phyloP scores from a whole-genome alignment of 1,140 invertebrate genomes.

The Leptinotarsa undecemlineata region DNA sequence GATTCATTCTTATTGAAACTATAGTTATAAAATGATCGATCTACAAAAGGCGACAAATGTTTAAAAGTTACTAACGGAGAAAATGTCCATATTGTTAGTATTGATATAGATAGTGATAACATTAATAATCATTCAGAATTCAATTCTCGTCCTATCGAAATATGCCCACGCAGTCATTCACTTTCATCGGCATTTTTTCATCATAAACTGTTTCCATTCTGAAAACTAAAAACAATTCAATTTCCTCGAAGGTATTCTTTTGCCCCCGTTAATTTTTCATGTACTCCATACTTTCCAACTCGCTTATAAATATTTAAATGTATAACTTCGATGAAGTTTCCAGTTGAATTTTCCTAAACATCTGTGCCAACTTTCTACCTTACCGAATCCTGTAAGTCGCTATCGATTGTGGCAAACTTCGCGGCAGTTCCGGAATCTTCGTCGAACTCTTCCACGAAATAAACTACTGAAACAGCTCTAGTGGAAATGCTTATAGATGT shows the following conservation, averaged over 20 bases:
- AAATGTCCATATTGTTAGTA: too few relatives aligned
- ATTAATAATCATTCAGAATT: too few relatives aligned
- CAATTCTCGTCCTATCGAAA: too few relatives aligned
- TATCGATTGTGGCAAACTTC: constrained; percentile 32
- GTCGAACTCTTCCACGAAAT: constrained; percentile 34
- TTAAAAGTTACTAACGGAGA: too few relatives aligned
- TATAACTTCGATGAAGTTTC: background rate
- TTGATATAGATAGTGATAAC: too few relatives aligned
- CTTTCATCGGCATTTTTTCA: too few relatives aligned
- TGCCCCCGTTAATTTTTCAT: background rate
- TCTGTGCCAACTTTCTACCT: constrained; percentile 20
- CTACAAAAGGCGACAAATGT: too few relatives aligned
- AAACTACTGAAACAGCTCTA: constrained; percentile 29
- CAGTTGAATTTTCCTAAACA: constrained; percentile 1
- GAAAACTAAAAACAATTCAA: too few relatives aligned
- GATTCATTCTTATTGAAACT: too few relatives aligned
- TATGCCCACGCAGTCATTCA: too few relatives aligned
- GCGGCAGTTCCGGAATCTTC: constrained; percentile 4
- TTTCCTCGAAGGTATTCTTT: background rate
- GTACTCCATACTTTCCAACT: background rate
- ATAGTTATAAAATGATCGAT: too few relatives aligned
- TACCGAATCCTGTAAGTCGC: background rate
- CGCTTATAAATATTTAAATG: constrained; percentile 4
- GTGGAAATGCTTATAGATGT: constrained; percentile 32
- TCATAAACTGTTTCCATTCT: too few relatives aligned